Percentiles rank a stretch among this genome's conserved stretches.
These are phyloP conservation scores for Pinctada fucata DNA, from an alignment of 2,888 invertebrate genomes.

Conservation along the genomic window DNA sequence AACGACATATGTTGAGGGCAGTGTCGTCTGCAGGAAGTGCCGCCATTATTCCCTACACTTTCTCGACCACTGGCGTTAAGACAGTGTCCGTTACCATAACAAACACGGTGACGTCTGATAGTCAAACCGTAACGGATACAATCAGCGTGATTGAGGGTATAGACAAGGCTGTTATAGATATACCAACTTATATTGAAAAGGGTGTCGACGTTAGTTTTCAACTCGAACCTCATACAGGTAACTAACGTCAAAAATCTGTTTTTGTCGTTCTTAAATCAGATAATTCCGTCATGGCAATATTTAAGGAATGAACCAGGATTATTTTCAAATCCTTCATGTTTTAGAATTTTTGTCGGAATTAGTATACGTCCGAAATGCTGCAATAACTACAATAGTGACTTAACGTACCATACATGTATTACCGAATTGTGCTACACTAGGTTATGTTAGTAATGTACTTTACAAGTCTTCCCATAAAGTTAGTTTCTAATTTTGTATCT, in stretches of 20 bases:
- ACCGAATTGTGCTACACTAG: no score
- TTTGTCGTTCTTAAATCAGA: not conserved
- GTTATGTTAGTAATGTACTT: no score
- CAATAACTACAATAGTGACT: no score
- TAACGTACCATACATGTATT: no score
- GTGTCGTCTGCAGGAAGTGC: conserved; percentile 35
- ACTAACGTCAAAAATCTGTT: not conserved
- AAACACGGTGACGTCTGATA: conserved; percentile 37
- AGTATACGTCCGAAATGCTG: no score
- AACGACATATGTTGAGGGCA: conserved; percentile 44
- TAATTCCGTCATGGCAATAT: no score
- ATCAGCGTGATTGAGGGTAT: conserved; percentile 63
- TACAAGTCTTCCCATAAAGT: no score
- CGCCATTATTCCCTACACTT: conserved; percentile 26
- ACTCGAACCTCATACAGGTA: conserved; percentile 67
- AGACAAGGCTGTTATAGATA: conserved; percentile 55
- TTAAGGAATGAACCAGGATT: no score
- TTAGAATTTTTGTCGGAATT: no score
- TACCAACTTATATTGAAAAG: conserved; percentile 48
- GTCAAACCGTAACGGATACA: conserved; percentile 36
- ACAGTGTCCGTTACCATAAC: conserved; percentile 45
- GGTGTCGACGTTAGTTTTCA: conserved; percentile 36
- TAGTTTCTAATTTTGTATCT: no score
- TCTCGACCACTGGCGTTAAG: conserved; percentile 24
- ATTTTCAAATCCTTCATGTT: no score